These are phyloP conservation scores for Ascidia mentula DNA, from an alignment of 23 tunicate species.

Conservation along the genomic window DNA sequence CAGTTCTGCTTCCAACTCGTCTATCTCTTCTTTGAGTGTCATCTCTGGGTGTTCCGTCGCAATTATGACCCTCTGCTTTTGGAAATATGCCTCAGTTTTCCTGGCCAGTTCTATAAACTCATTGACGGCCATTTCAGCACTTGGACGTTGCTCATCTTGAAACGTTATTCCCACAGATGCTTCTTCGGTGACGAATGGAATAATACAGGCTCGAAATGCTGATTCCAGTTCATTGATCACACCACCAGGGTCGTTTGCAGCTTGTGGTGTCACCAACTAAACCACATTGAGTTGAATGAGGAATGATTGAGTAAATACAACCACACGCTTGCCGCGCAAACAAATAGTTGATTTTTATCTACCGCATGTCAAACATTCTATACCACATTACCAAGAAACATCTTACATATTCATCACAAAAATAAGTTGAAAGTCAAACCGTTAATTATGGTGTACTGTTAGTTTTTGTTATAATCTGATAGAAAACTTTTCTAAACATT, in stretches of 20 bases:
- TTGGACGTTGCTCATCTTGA: constrained; percentile 54
- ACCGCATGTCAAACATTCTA: too few species aligned
- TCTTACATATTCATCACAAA: too few species aligned
- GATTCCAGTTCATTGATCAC: constrained; percentile 49
- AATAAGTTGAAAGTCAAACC: too few species aligned
- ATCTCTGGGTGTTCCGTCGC: constrained; percentile 55
- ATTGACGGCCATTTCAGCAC: constrained; percentile 41
- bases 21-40: constrained; percentile 48
- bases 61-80: constrained; percentile 37
- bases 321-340: too few species aligned
- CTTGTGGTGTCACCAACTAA: neutral
- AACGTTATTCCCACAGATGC: constrained; percentile 18
- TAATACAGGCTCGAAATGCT: constrained; percentile 50
- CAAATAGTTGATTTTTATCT: too few species aligned
- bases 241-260: neutral
- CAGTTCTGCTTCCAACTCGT: constrained; percentile 53
- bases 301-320: too few species aligned
- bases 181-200: constrained; percentile 38
- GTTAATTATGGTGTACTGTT: too few species aligned
- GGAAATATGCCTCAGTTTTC: constrained; percentile 55
- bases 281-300: too few species aligned
- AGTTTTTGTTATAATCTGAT: too few species aligned
- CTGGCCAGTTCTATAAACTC: constrained; percentile 61
- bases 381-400: too few species aligned
- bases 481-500: too few species aligned